Evolutionary conservation across 2,113 vertebrate species (phyloP).

Genomic region (Sprattus sprattus): DNA sequence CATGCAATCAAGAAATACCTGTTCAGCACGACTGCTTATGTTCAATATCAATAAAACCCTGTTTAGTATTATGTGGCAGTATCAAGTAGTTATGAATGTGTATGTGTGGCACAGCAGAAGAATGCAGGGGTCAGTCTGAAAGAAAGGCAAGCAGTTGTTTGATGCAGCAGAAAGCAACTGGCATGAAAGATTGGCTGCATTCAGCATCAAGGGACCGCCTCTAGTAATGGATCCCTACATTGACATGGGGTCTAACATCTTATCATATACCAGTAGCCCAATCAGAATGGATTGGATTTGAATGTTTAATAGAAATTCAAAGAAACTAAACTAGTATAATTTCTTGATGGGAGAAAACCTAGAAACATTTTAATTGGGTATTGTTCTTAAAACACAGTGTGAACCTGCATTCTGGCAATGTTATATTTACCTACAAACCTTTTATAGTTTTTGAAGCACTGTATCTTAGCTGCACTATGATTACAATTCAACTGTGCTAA

Average conservation of each 20-base stretch:
- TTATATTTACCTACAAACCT: neutral
- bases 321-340: neutral
- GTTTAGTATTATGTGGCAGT: neutral
- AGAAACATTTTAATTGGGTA: neutral
- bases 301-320: neutral
- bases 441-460: too few species aligned
- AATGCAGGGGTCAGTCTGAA: neutral
- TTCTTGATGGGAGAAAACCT: neutral
- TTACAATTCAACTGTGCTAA: too few species aligned
- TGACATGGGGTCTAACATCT: neutral
- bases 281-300: neutral
- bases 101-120: conserved; percentile 15
- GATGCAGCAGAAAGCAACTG: conserved; percentile 40
- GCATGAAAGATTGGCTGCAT: conserved; percentile 43
- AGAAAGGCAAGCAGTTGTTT: conserved; percentile 10
- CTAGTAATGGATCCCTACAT: neutral
- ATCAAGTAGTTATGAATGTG: neutral
- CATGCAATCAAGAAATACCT: neutral
- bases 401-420: neutral
- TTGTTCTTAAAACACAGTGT: neutral
- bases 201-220: neutral
- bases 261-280: neutral
- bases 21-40: neutral
- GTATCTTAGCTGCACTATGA: too few species aligned
- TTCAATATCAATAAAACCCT: neutral